These are phyloP conservation scores for Drosophila vallismaia DNA, from an alignment of 2,888 invertebrate species.

Conservation along the genomic window DNA sequence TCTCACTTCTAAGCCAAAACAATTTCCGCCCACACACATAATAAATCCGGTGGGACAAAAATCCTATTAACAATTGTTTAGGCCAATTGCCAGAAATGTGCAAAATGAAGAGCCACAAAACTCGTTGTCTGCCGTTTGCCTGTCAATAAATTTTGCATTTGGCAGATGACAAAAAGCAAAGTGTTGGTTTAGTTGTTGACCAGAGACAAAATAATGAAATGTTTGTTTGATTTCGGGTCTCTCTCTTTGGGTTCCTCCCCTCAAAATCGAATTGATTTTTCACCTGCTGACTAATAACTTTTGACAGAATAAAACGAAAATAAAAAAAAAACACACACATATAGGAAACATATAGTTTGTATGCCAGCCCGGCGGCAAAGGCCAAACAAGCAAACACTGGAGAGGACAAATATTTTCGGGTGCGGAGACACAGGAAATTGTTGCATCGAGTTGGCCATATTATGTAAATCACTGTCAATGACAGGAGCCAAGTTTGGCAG, in stretches of 20 bases:
- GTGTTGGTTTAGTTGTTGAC: constrained; percentile 53
- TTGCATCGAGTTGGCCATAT: constrained; percentile 68
- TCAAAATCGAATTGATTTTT: constrained; percentile 46
- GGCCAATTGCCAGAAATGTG: constrained; percentile 35
- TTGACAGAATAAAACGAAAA: constrained; percentile 12
- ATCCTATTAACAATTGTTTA: constrained; percentile 59
- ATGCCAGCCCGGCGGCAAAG: not conserved
- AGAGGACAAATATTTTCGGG: constrained; percentile 30
- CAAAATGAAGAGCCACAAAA: constrained; percentile 25
- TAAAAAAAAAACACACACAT: not conserved
- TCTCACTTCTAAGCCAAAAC: constrained; percentile 34
- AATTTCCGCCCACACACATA: constrained; percentile 55
- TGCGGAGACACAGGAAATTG: constrained; percentile 59
- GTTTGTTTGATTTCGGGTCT: constrained; percentile 57
- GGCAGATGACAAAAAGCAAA: constrained; percentile 23
- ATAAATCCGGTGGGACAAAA: constrained; percentile 11
- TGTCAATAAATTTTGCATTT: constrained; percentile 29
- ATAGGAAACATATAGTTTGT: not conserved
- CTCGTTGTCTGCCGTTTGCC: not conserved
- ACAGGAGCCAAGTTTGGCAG: constrained; percentile 41
- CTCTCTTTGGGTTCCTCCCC: not conserved
- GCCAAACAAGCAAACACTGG: constrained; percentile 28
- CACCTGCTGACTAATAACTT: constrained; percentile 61
- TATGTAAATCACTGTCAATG: constrained; percentile 72
- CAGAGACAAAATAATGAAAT: constrained; percentile 60